Conservation (phyloP, 2,113 vertebrate genomes). For the Actenoides lindsayi region DNA sequence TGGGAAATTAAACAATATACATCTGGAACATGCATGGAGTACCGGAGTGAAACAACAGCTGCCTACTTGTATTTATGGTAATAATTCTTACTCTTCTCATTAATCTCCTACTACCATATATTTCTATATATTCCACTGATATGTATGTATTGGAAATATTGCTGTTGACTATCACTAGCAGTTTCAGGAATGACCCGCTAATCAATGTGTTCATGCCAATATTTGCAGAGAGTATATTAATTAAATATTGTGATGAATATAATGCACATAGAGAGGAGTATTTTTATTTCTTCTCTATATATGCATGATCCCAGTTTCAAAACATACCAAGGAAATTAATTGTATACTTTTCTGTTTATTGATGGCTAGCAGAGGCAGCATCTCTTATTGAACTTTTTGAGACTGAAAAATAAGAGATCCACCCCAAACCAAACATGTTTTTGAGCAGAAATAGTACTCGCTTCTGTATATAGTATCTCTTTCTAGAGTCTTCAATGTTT, state of each 20-base stretch:
- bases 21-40: background rate
- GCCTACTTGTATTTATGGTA: background rate
- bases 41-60: background rate
- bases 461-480: background rate
- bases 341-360: background rate
- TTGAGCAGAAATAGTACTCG: background rate
- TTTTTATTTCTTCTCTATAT: background rate
- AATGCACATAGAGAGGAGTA: background rate
- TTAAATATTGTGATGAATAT: background rate
- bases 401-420: background rate
- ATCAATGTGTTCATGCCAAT: background rate
- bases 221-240: background rate
- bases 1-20: background rate
- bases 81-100: background rate
- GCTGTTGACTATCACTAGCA: background rate
- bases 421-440: background rate
- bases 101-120: background rate
- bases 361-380: background rate
- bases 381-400: background rate
- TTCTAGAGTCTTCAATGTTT: background rate
- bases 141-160: background rate
- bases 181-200: background rate
- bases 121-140: background rate
- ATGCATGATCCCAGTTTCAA: background rate
- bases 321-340: background rate